Percentiles rank a stretch among this genome's conserved stretches.
Conservation (phyloP, 2,797 vertebrate genomes). For the Lithobates sylvaticus region DNA sequence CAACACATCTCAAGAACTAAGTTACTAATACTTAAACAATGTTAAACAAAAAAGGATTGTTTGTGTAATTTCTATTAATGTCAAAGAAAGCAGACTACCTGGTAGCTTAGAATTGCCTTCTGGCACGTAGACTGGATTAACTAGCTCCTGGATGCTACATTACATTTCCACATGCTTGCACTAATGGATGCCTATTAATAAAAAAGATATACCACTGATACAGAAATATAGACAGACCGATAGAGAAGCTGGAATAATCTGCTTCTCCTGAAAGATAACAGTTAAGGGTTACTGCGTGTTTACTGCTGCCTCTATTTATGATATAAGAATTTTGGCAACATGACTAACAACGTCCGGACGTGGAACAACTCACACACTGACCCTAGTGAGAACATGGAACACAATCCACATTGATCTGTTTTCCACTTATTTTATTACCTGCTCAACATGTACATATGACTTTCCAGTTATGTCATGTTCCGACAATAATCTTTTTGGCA, state of each 20-base stretch:
- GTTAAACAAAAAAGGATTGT: no score
- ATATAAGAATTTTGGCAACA: conserved; percentile 24
- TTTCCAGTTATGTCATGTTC: conserved; percentile 53
- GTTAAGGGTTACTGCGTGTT: conserved; percentile 8
- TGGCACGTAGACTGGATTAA: no score
- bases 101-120: no score
- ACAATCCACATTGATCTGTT: conserved; percentile 32
- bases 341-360: neutral
- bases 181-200: neutral
- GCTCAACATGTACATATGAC: conserved; percentile 28
- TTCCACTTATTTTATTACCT: conserved; percentile 52
- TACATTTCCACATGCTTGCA: neutral
- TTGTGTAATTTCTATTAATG: no score
- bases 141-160: neutral
- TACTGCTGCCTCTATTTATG: conserved; percentile 13
- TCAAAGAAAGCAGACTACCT: no score
- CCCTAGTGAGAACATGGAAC: conserved; percentile 20
- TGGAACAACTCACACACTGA: conserved; percentile 19
- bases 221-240: no score
- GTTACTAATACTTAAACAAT: no score
- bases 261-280: neutral
- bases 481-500: conserved; percentile 48
- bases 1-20: no score
- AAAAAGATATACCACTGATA: neutral
- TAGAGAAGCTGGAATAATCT: neutral